phyloP scores from a whole-genome alignment of 2,888 invertebrate species.

The Coenonympha glycerion region DNA sequence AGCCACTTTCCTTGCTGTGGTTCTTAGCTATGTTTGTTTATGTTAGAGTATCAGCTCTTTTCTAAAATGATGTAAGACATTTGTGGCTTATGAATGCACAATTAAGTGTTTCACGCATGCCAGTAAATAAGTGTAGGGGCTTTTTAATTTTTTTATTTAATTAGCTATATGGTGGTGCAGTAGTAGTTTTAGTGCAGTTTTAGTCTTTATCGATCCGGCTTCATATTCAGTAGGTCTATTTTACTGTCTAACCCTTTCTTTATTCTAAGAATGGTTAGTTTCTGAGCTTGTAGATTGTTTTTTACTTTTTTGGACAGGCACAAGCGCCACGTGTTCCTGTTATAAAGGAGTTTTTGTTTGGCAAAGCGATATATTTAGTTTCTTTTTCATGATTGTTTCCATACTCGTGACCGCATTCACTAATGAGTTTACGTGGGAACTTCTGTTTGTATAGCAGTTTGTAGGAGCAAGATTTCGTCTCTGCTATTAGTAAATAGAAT shows the following conservation, averaged over 20 bases:
- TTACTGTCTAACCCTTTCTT: background rate
- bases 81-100: too few species aligned
- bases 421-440: background rate
- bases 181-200: too few species aligned
- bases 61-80: too few species aligned
- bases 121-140: too few species aligned
- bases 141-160: too few species aligned
- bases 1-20: too few species aligned
- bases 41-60: too few species aligned
- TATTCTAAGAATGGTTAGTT: background rate
- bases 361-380: background rate
- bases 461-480: too few species aligned
- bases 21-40: too few species aligned
- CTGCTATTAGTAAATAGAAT: too few species aligned
- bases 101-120: too few species aligned
- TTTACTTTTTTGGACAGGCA: background rate
- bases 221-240: background rate
- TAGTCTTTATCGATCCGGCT: background rate
- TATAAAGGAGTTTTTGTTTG: constrained; percentile 6
- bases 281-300: background rate
- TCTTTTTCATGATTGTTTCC: background rate
- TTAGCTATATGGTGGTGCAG: too few species aligned
- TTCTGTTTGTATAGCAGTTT: background rate
- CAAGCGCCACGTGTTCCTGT: background rate
- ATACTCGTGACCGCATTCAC: constrained; percentile 1